Evolutionary conservation across 2,113 vertebrate species (phyloP).

Genomic region (Orientallactaga bullata): DNA sequence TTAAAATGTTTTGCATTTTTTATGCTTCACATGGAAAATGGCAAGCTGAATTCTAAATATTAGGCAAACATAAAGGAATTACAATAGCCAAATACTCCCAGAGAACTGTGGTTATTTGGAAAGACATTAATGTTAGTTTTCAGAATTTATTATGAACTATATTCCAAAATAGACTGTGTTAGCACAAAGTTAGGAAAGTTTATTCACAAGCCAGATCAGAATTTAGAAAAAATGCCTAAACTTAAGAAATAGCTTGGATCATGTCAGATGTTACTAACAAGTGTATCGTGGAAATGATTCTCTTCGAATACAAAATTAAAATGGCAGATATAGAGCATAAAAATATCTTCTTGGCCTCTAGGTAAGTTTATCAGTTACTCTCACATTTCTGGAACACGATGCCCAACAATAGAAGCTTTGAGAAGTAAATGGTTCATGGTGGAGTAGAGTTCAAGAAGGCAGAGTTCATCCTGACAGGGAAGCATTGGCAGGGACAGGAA

Average conservation of each 20-base stretch:
- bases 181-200: not conserved
- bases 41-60: not conserved
- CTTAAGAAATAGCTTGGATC: not conserved
- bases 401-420: too few relatives aligned
- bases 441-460: too few relatives aligned
- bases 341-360: too few relatives aligned
- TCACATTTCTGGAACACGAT: too few relatives aligned
- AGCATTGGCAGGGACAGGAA: too few relatives aligned
- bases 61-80: not conserved
- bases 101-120: not conserved
- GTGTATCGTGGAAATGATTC: not conserved
- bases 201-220: not conserved
- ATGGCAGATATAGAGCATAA: not conserved
- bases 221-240: not conserved
- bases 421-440: too few relatives aligned
- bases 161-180: not conserved
- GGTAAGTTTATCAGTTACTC: too few relatives aligned
- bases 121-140: not conserved
- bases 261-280: not conserved
- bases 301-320: not conserved
- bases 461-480: too few relatives aligned
- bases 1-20: not conserved
- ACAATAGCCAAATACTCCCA: not conserved
- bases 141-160: not conserved
- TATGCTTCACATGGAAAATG: not conserved